These are phyloP conservation scores for Ligdia adustata DNA, from an alignment of 2,888 invertebrate species.

Conservation along the genomic window DNA sequence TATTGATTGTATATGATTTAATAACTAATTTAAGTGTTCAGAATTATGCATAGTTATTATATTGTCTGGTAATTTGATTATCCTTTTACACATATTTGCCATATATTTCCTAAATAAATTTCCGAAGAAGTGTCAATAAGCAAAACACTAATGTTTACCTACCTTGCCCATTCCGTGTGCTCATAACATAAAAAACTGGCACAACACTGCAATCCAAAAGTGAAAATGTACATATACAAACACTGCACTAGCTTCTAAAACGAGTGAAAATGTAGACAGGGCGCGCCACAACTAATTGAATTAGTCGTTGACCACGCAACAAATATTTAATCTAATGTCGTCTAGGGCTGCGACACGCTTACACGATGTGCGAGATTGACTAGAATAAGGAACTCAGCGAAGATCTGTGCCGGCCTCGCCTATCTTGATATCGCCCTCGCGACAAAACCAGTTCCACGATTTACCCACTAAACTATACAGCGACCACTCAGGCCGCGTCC, in stretches of 20 bases:
- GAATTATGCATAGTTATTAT: too few relatives aligned
- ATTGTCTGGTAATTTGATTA: too few relatives aligned
- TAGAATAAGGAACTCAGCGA: constrained; percentile 61
- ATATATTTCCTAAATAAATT: neutral
- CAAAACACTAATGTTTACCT: constrained; percentile 32
- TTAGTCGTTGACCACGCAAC: constrained; percentile 50
- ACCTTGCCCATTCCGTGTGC: constrained; percentile 29
- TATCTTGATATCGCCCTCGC: constrained; percentile 49
- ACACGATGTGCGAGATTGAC: constrained; percentile 48
- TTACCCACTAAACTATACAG: constrained; percentile 75
- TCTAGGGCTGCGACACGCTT: constrained; percentile 14
- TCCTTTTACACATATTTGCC: too few relatives aligned
- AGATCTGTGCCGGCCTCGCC: constrained; percentile 60
- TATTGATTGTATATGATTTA: too few relatives aligned
- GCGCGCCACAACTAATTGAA: constrained; percentile 58
- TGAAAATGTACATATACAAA: constrained; percentile 56
- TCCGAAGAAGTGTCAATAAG: neutral
- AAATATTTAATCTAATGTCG: constrained; percentile 42
- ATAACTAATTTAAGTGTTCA: too few relatives aligned
- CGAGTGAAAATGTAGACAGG: constrained; percentile 35
- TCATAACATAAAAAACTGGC: constrained; percentile 39
- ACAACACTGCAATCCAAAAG: constrained; percentile 60
- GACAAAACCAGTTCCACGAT: constrained; percentile 67
- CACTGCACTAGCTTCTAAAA: constrained; percentile 33
- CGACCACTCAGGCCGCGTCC: constrained; percentile 57